Evolutionary conservation across 2,888 invertebrate species (phyloP), one percentile per base, ranked within the genome.

Genomic region (Muschampia plurimacula): DNA sequence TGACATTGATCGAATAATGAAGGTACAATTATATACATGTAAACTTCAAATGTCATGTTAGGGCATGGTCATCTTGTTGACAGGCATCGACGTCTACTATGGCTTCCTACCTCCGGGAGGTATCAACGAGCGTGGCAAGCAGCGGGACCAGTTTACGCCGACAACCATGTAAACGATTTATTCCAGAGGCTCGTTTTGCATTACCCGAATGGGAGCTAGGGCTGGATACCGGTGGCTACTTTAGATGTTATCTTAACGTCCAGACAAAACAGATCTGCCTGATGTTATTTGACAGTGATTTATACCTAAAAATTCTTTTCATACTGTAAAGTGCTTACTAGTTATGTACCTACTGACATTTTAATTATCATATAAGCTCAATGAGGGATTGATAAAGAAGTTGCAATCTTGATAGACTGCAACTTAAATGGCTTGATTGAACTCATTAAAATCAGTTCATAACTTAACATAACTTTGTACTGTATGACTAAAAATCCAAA

Each of bases 91-190:
- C 72, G 74, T 73, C 73, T 77, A 66, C 74, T 75, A 75, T 72
- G 76, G 72, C 87, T 89, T 88, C 88, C 85, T 88, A 89, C 86
- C 85, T 86, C 86, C 80, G 82, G 80, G 82, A 81, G 81, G 83
- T 83, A 83, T 79, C 80, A 77, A 77, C 83, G 80, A 76, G 81
- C 82, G 82, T 82, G 83, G 80, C 81, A 79, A 82, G 85, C 84
- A 85, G 86, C 84, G 87, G 81, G 93, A 93, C 93, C 93, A 93
- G 93, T 93, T 93, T 94, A 92, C 91, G 91, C 93, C 91, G 93
- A 94, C 93, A 93, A 92, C 88, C 93, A 93, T 94, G 93, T 94
- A 94, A 94, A 93, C 93, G 91, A 94, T 93, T 93, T 93, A 93
- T 93, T 90, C 91, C 89, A 86, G 85, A 89, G 87, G 84, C 91